Evolutionary conservation across 2,797 vertebrate species (phyloP).

Genomic region (Synanceia verrucosa): DNA sequence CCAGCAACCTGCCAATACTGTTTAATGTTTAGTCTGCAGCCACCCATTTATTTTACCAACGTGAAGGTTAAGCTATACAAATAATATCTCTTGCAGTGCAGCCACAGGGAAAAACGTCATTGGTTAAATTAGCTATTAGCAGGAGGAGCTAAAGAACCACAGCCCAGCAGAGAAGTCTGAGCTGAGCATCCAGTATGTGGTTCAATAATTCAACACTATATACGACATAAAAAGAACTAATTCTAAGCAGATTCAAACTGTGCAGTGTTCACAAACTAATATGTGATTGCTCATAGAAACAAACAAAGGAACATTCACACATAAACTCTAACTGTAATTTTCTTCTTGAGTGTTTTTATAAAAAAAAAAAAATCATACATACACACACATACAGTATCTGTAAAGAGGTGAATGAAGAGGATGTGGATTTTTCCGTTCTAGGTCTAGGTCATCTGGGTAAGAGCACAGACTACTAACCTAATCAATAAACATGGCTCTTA

Average conservation of each 20-base stretch:
- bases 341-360: neutral
- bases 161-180: neutral
- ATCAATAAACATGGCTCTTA: neutral
- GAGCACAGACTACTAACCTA: neutral
- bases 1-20: slow-evolving; percentile 21
- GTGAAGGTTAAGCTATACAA: slow-evolving; percentile 20
- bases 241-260: neutral
- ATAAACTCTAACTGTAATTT: neutral
- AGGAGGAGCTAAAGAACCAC: neutral
- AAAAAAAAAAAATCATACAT: no score
- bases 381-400: no score
- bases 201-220: neutral
- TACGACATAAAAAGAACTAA: no score
- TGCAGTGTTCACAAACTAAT: neutral
- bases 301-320: neutral
- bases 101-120: neutral
- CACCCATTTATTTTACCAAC: slow-evolving; percentile 14
- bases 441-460: neutral
- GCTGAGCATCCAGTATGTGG: neutral
- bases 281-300: neutral
- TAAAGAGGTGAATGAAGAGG: no score
- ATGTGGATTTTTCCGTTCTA: no score
- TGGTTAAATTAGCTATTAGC: neutral
- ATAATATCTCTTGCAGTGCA: neutral
- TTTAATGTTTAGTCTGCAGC: slow-evolving; percentile 30